Conservation (phyloP, 2,113 vertebrate genomes). For the Hippocampus comes region DNA sequence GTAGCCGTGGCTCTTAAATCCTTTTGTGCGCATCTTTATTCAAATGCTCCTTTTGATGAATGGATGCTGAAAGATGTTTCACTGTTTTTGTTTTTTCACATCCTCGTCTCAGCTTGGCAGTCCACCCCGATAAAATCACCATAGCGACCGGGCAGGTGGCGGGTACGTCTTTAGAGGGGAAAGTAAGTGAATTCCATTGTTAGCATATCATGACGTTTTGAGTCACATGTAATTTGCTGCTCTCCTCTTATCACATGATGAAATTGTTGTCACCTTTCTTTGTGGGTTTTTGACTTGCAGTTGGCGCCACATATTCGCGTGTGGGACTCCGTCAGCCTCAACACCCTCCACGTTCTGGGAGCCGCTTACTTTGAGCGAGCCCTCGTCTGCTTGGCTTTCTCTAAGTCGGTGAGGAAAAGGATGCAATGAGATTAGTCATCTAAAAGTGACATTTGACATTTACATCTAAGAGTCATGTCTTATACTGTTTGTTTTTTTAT, state of each 20-base stretch:
- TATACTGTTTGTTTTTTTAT: background rate
- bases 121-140: constrained; percentile 98
- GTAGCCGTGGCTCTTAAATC: constrained; percentile 32
- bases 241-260: background rate
- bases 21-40: constrained; percentile 45
- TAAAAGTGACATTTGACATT: background rate
- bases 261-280: constrained; percentile 4
- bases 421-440: background rate
- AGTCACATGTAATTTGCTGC: background rate
- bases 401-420: constrained; percentile 87
- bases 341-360: constrained; percentile 92
- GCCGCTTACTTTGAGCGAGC: constrained; percentile 90
- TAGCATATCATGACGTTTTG: background rate
- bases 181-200: constrained; percentile 75
- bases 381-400: constrained; percentile 93
- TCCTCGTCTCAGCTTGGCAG: constrained; percentile 80
- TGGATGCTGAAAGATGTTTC: constrained; percentile 39
- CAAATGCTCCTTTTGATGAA: constrained; percentile 9
- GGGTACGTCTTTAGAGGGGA: constrained; percentile 94
- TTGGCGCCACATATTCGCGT: constrained; percentile 92
- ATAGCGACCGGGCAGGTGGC: constrained; percentile 98
- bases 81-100: constrained; percentile 26
- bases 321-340: constrained; percentile 96
- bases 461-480: background rate
- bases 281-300: constrained; percentile 57